These are phyloP conservation scores for Ivindomyrus marchei DNA, from an alignment of 2,113 vertebrate species.

Conservation along the genomic window DNA sequence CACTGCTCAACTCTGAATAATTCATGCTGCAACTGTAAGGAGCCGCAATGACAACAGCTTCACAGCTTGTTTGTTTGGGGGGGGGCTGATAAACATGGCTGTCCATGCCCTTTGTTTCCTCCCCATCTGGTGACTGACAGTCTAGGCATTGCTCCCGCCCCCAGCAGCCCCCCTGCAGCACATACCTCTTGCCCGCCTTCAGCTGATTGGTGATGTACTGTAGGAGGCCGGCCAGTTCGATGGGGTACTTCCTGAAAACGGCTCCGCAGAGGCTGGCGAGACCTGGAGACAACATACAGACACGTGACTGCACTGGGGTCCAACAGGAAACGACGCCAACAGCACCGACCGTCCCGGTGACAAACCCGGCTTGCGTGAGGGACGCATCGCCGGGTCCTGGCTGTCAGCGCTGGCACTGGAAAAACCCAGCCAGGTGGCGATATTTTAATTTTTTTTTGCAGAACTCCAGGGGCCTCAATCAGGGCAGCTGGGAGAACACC, in stretches of 20 bases:
- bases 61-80: background rate
- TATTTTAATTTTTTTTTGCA: background rate
- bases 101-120: background rate
- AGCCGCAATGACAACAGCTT: background rate
- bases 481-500: background rate
- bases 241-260: slow-evolving; percentile 96
- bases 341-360: background rate
- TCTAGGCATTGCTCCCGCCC: background rate
- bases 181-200: slow-evolving; percentile 92
- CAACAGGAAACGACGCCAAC: too few relatives aligned
- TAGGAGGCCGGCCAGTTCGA: slow-evolving; percentile 91
- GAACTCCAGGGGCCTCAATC: background rate
- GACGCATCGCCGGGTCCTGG: background rate
- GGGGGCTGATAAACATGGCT: background rate
- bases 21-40: slow-evolving; percentile 3
- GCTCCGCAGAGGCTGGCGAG: slow-evolving; percentile 93
- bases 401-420: background rate
- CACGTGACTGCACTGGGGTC: background rate
- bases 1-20: background rate
- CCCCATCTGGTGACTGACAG: background rate
- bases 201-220: slow-evolving; percentile 97
- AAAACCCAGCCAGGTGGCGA: background rate
- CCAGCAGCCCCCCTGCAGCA: background rate
- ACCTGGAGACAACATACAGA: slow-evolving; percentile 50
- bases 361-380: background rate